A percentile compares a stretch with the other conserved stretches of the same genome.
Conservation (phyloP, 35 echinoderm and acorn worm species). For the Ophiothrix spiculata region DNA sequence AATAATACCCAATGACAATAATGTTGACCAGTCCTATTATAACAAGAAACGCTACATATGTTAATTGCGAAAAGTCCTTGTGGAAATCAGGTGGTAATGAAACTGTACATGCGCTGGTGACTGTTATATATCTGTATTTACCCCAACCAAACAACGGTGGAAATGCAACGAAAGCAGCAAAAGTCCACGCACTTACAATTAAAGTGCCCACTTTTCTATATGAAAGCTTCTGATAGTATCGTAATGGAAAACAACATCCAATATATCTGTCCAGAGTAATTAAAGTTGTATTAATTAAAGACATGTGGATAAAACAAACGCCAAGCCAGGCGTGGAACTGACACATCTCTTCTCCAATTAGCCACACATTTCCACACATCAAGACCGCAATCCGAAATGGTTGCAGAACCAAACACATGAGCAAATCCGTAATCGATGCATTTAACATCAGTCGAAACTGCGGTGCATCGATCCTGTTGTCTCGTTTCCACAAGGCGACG, state of each 20-base stretch:
- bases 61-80: background rate
- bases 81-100: background rate
- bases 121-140: background rate
- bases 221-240: background rate
- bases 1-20: background rate
- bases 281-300: background rate
- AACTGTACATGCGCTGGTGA: background rate
- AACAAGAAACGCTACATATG: background rate
- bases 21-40: background rate
- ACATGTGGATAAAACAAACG: background rate
- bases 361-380: background rate
- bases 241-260: background rate
- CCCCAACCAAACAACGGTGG: background rate
- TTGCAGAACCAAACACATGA: background rate
- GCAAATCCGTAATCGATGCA: background rate
- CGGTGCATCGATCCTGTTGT: background rate
- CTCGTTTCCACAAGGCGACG: background rate
- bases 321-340: background rate
- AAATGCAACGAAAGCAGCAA: background rate
- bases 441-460: background rate
- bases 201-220: background rate
- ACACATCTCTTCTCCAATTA: background rate
- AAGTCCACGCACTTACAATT: background rate
- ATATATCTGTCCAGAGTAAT: background rate
- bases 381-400: background rate